Conservation (phyloP, 23 tunicate species). For the Ciona savignyi region DNA sequence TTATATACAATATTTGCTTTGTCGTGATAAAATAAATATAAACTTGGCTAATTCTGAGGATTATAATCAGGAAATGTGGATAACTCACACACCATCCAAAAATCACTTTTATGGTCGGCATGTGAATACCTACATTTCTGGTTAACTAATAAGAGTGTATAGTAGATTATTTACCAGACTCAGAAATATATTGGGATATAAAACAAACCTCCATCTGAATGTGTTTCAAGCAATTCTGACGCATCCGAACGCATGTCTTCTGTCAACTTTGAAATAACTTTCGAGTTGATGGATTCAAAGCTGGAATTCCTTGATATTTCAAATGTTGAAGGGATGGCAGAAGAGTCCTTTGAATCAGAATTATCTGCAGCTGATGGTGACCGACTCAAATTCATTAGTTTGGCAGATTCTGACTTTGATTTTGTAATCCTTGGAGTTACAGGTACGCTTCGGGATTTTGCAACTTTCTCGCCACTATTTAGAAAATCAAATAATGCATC, state of each 20-base stretch:
- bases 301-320: conserved; percentile 79
- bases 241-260: conserved; percentile 42
- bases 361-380: background rate
- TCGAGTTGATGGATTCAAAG: conserved; percentile 62
- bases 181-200: too few relatives aligned
- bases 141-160: too few relatives aligned
- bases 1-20: too few relatives aligned
- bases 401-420: background rate
- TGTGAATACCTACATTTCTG: too few relatives aligned
- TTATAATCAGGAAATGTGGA: too few relatives aligned
- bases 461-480: conserved; percentile 39
- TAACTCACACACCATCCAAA: too few relatives aligned
- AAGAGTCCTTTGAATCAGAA: background rate
- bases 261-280: conserved; percentile 12
- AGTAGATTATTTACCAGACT: too few relatives aligned
- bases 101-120: too few relatives aligned
- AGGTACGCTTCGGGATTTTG: conserved; percentile 6
- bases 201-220: conserved; percentile 59
- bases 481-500: conserved; percentile 82
- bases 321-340: conserved; percentile 11
- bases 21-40: too few relatives aligned
- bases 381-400: background rate
- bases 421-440: background rate
- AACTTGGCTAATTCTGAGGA: too few relatives aligned
- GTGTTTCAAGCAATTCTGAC: conserved; percentile 50